These are phyloP conservation scores for Habropoda laboriosa DNA, from an alignment of 1,140 invertebrate species.

Conservation along the genomic window DNA sequence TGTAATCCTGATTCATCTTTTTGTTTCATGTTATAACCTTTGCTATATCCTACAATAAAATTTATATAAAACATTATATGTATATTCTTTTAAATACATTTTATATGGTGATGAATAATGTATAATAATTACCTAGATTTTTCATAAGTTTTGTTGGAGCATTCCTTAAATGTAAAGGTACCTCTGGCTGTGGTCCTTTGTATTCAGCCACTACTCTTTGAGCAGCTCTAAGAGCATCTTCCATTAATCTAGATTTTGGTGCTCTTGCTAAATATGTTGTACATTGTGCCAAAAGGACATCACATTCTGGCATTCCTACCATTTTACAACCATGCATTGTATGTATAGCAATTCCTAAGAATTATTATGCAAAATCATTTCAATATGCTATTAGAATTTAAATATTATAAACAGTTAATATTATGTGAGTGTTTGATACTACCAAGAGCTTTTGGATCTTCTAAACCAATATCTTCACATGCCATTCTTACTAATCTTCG, in stretches of 20 bases:
- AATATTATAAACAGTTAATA: background rate
- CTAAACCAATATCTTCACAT: conserved; percentile 87
- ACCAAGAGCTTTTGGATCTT: conserved; percentile 83
- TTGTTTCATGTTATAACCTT: conserved; percentile 84
- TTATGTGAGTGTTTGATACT: conserved; percentile 17
- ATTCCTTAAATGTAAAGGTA: conserved; percentile 90
- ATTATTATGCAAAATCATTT: conserved; percentile 9
- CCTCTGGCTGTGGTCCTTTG: conserved; percentile 87
- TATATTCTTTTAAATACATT: conserved; percentile 15
- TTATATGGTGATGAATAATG: conserved; percentile 4
- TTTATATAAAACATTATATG: conserved; percentile 20
- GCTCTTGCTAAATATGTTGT: conserved; percentile 89
- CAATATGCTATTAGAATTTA: background rate
- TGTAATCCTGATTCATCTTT: conserved; percentile 83
- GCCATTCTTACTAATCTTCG: conserved; percentile 89
- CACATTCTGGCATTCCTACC: conserved; percentile 91
- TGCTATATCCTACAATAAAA: conserved; percentile 84
- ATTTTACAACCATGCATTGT: conserved; percentile 91
- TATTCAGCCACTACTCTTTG: conserved; percentile 83
- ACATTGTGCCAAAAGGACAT: conserved; percentile 89
- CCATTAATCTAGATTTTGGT: conserved; percentile 88
- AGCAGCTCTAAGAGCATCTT: conserved; percentile 85
- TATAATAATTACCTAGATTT: conserved; percentile 84
- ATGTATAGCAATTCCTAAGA: conserved; percentile 84
- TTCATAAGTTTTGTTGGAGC: conserved; percentile 91